Base-by-base conservation (phyloP, 2,888 invertebrate species). In the Periphyllus acericola region DNA sequence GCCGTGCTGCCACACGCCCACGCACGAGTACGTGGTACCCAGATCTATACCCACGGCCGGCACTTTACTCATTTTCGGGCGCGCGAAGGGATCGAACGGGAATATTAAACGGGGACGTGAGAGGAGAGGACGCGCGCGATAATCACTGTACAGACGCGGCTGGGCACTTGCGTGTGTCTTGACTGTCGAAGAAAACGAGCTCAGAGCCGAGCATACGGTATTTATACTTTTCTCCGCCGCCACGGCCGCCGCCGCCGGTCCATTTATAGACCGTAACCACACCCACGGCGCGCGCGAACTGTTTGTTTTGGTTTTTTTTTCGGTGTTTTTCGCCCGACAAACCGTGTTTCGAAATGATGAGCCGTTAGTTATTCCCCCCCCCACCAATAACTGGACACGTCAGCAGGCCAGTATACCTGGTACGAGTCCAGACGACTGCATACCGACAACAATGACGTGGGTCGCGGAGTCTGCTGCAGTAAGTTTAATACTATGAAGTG, bases 1-100 rank as follows among this genome's bases (percentile, higher is more conserved):
- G 85, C 96, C 95, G 91, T 96, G 94, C 90, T 95, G 95, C 92
- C 95, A 96, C 36, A 96, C 95, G 78, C 95, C 96, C 81, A 96
- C 96, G 91, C 96, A 96, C 87, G 96, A 96, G 92, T 95, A 97
- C 32, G 96, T 97, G 83, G 96, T 97, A 85, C 96, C 96, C 90
- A 96, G 93, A 92, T 97, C 97, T 91, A 97, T 96, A 90, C 96
- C 96, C 90, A 96, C 94, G 86, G 95, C 94, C 90, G 94, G 93
- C 91, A 92, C 91, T 91, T 92, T 93, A 46, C 89, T 83, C 89
- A 90, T 90, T 40, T 74, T 72, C n/a, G 29, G 8, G n/a, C 76
- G 76, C 25, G 0, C 11, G 8, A 25, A 34, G 40, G 36, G 29
- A 46, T 25, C 5, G 60, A 25, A n/a, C n/a, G n/a, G n/a, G 14